These are phyloP conservation scores for Cnemophilus loriae DNA, from an alignment of 2,113 vertebrate species.

Conservation along the genomic window DNA sequence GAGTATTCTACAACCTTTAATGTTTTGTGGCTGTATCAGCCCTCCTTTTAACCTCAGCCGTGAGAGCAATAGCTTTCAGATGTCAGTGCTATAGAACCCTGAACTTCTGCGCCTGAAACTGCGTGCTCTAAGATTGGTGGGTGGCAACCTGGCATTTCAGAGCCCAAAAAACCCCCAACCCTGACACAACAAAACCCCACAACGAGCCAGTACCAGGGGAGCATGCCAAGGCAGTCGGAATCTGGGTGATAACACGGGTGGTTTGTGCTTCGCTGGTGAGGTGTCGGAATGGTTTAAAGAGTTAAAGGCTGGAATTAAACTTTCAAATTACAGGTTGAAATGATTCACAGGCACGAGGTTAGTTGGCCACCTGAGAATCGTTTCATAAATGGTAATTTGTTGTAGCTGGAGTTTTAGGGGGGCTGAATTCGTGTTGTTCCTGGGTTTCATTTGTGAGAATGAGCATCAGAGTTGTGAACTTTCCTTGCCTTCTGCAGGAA, in stretches of 20 bases:
- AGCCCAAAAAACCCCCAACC: fast-evolving
- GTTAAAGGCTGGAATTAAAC: neutral
- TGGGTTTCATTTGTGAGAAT: neutral
- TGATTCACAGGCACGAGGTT: neutral
- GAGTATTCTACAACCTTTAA: neutral
- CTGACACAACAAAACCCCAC: neutral
- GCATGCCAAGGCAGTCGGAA: fast-evolving
- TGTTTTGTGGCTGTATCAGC: neutral
- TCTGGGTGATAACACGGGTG: fast-evolving
- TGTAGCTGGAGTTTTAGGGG: neutral
- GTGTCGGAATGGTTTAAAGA: neutral
- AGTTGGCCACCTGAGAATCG: neutral
- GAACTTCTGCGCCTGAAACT: neutral
- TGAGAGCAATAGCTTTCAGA: constrained; percentile 64
- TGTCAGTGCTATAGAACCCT: constrained; percentile 43
- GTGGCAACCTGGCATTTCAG: neutral
- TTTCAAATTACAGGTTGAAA: neutral
- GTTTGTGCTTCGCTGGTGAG: neutral
- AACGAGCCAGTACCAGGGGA: neutral
- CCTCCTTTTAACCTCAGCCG: constrained; percentile 43
- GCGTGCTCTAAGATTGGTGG: neutral
- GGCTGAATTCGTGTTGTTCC: fast-evolving
- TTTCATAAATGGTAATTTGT: neutral
- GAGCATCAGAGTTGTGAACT: neutral
- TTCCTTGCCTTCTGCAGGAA: neutral